Evolutionary conservation across 2,888 invertebrate genomes (phyloP), one percentile per base, ranked within the genome.

Genomic region (Tenthredo livida): DNA sequence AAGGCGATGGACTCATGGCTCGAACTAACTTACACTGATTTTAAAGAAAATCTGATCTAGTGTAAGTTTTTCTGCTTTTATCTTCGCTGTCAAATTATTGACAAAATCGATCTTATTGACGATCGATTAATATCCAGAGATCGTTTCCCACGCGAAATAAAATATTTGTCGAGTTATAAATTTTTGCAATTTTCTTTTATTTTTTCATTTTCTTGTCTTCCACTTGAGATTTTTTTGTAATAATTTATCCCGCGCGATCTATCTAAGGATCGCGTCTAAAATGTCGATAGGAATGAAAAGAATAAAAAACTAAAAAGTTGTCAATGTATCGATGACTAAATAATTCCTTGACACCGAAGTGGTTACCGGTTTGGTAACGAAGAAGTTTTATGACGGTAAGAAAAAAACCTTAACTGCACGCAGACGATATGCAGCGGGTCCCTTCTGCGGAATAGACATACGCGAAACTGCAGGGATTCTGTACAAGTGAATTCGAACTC

Each of bases 391-490:
- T 17, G 50, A 50, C 54, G 7, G n/a, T 54, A 6, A 54, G 54
- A 54, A 54, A 54, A 33, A n/a, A 54, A 54, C n/a, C 7, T 54
- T 7, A 54, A 6, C 54, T 54, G 54, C 54, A 7, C 54, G n/a
- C 54, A n/a, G n/a, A 54, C 54, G 54, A 54, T 54, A n/a, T 54
- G 54, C 54, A 54, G n/a, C 54, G 54, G 54, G n/a, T 73, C 21
- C 12, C 40, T 43, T 21, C 72, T n/a, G 72, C 43, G 43, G 43
- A 73, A 50, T 17, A 50, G 77, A 54, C 50, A 77, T 21, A 33
- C 77, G 77, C 77, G 77, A 77, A 77, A 50, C 77, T 67, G 67
- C 77, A 77, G 50, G 77, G 77, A 77, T 77, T 77, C 77, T 77
- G 77, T 50, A 50, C 77, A 77, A 77, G 50, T 77, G 54, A 77